Percentiles rank a stretch among this genome's conserved stretches.
Evolutionary conservation across 2,113 vertebrate species (phyloP).

Genomic region (Ailuropoda melanoleuca): DNA sequence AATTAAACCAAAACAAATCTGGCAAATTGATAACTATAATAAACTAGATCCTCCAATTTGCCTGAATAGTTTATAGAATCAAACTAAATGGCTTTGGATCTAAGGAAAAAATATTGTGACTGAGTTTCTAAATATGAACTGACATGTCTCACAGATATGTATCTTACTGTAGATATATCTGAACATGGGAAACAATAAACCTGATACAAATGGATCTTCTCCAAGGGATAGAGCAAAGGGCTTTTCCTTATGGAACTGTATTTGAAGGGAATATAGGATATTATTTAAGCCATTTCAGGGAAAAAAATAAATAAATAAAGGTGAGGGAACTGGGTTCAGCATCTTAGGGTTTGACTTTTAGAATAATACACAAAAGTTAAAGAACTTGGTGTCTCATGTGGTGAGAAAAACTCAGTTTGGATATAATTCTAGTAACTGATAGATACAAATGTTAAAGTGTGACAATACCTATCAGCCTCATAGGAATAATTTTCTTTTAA

Average conservation of each 20-base stretch:
- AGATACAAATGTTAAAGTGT: background rate
- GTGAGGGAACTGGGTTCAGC: background rate
- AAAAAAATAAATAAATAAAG: rapidly evolving
- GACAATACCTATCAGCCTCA: background rate
- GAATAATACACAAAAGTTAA: slow-evolving; percentile 24
- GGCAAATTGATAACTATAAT: background rate
- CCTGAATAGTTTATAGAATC: background rate
- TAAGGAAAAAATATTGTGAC: background rate
- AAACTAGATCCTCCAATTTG: slow-evolving; percentile 11
- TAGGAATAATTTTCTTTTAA: slow-evolving; percentile 2
- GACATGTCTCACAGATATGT: background rate
- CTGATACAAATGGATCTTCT: background rate
- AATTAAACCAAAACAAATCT: slow-evolving; percentile 43
- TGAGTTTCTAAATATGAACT: background rate
- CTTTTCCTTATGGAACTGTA: background rate
- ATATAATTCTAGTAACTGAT: background rate
- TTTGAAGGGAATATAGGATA: background rate
- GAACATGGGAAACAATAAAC: background rate
- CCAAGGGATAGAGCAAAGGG: background rate
- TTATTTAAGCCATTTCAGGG: background rate
- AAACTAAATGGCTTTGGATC: background rate
- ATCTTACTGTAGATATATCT: background rate
- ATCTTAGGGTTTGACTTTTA: background rate
- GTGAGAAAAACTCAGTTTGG: background rate
- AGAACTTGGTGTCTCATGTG: background rate